A percentile compares a stretch with the other conserved stretches of the same genome.
These are phyloP conservation scores for Oscheius sp. DNA, from an alignment of 2,888 invertebrate genomes.

Conservation along the genomic window DNA sequence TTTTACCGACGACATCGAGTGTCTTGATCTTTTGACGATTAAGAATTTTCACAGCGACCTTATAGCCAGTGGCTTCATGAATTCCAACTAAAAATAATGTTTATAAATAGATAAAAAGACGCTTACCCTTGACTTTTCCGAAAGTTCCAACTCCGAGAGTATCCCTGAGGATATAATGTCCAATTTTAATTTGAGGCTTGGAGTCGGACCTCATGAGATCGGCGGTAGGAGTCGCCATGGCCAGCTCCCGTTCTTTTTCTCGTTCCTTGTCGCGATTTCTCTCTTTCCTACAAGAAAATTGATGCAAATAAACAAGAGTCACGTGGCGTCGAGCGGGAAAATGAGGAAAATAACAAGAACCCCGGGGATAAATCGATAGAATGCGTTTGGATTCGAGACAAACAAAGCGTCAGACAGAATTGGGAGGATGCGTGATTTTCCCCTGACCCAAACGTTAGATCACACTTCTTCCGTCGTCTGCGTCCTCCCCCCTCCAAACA, in stretches of 20 bases:
- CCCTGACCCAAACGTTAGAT: constrained; percentile 28
- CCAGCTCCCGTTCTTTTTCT: constrained; percentile 33
- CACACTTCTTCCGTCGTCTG: constrained; percentile 17
- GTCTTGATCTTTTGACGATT: constrained; percentile 99
- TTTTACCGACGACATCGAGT: constrained; percentile 98
- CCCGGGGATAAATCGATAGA: neutral
- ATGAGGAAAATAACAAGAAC: neutral
- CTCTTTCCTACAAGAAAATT: constrained; percentile 58
- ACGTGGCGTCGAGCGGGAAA: neutral
- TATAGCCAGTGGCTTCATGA: constrained; percentile 95
- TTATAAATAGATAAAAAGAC: neutral
- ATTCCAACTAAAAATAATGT: constrained; percentile 82
- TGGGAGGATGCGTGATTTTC: constrained; percentile 27
- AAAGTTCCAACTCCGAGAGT: constrained; percentile 97
- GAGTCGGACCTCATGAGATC: constrained; percentile 47
- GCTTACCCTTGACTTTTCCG: constrained; percentile 94
- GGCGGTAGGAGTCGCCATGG: constrained; percentile 37
- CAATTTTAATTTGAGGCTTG: constrained; percentile 79
- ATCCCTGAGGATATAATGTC: constrained; percentile 93
- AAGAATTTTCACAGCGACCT: constrained; percentile 97
- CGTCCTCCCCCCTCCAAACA: neutral
- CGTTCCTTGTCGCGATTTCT: constrained; percentile 52
- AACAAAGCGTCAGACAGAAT: neutral
- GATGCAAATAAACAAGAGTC: neutral
- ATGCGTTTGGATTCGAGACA: neutral